Percentiles rank a stretch among this genome's conserved stretches.
phyloP scores from a whole-genome alignment of 2,888 invertebrate species.

The Phlogophora meticulosa region DNA sequence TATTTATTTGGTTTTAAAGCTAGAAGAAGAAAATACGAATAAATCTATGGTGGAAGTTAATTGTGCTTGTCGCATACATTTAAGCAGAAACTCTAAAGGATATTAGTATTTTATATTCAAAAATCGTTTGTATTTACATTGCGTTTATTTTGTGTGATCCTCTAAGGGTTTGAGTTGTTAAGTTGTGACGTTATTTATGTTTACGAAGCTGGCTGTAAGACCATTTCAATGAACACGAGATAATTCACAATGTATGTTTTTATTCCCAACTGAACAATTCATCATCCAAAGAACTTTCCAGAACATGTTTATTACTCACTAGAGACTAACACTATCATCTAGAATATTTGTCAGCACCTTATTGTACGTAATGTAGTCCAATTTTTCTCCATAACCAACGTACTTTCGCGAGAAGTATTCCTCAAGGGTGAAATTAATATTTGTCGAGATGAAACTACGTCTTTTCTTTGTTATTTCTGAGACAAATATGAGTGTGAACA shows the following conservation, averaged over 20 bases:
- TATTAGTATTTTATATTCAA: too few relatives aligned
- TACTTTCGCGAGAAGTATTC: constrained; percentile 27
- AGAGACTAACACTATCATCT: constrained; percentile 56
- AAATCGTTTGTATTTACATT: too few relatives aligned
- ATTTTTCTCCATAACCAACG: constrained; percentile 51
- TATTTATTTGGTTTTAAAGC: too few relatives aligned
- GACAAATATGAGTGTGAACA: constrained; percentile 44
- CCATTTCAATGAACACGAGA: constrained; percentile 32
- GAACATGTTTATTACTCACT: constrained; percentile 55
- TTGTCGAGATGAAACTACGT: constrained; percentile 41
- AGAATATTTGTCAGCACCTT: constrained; percentile 58
- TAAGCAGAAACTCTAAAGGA: too few relatives aligned
- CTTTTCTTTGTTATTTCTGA: constrained; percentile 36
- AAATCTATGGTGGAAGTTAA: too few relatives aligned
- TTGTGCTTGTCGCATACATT: too few relatives aligned
- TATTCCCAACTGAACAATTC: constrained; percentile 37
- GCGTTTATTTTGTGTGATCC: too few relatives aligned
- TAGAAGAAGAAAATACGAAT: too few relatives aligned
- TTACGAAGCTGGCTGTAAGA: background rate
- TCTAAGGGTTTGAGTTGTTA: background rate
- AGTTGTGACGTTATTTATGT: background rate
- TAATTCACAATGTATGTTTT: constrained; percentile 13
- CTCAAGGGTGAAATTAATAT: constrained; percentile 62
- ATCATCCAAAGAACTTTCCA: constrained; percentile 52
- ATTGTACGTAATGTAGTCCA: constrained; percentile 52